Evolutionary conservation across 2,113 vertebrate species (phyloP), one percentile per base, ranked within the genome.

Genomic region (Oncorhynchus nerka): DNA sequence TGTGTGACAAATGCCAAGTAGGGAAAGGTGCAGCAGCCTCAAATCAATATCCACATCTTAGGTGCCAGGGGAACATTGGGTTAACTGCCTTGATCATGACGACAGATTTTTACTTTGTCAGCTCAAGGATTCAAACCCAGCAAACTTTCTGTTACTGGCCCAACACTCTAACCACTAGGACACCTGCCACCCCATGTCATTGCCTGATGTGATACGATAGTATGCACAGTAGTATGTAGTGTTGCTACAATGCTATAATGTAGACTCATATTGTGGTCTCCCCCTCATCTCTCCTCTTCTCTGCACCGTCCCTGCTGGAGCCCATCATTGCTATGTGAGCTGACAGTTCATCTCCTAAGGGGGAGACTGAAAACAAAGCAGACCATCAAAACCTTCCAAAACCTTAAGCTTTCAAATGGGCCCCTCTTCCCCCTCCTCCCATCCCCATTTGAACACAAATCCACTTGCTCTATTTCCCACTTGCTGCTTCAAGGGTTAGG

Each of bases 301-400:
- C 67, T 39, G 65, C 34, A 15, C 51, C 30, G 9, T 80, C 19
- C 39, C 67, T 89, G 93, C 94, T 96, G 95, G 93, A 93, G 93
- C 92, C 87, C 94, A 89, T 96, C 95, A 96, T 92, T 92, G 89
- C 94, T 94, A 96, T 95, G 93, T 90, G 88, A 96, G 92, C 91
- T 95, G 95, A 96, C 95, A 96, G 94, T 91, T 95, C 92, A 94
- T 94, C 94, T 95, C 95, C 95, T 95, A 93, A 90, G 94, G 94
- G 94, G 92, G 92, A 73, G n/a, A 93, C 93, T 93, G 93, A 94
- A 94, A 95, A 76, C 94, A 92, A 93, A 95, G 93, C 94, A 95
- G 95, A 93, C 94, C 93, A 92, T 92, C 92, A 90, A 94, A 94
- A 95, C 79, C 79, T 78, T 81, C 78, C 78, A 73, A 84, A 84